Evolutionary conservation across 2,113 vertebrate species (phyloP).

Genomic region (Dicaeum eximium): DNA sequence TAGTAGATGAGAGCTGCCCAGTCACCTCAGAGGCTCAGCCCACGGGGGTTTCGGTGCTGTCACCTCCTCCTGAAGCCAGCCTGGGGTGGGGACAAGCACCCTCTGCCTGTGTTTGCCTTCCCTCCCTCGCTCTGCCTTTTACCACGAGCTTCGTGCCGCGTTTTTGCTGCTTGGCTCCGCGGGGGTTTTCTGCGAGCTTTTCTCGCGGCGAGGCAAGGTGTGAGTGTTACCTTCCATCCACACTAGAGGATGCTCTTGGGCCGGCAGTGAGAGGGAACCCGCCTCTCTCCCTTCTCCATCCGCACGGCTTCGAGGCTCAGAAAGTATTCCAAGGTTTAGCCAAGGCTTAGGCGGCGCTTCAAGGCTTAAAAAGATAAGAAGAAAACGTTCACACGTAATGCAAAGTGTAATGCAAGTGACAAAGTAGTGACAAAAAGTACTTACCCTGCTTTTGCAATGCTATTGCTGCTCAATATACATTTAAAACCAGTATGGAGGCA

Average conservation of each 20-base stretch:
- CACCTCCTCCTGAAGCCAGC: neutral
- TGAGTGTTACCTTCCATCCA: neutral
- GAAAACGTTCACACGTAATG: neutral
- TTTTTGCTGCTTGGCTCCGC: neutral
- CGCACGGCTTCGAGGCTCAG: neutral
- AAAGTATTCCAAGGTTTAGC: neutral
- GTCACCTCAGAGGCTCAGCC: neutral
- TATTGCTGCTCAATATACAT: neutral
- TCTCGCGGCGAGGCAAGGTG: neutral
- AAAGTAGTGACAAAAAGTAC: neutral
- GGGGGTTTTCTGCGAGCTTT: rapidly evolving
- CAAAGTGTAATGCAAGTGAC: neutral
- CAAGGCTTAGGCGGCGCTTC: neutral
- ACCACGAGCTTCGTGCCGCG: rapidly evolving
- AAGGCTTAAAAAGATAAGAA: neutral
- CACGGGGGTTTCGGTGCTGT: neutral
- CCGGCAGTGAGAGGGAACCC: neutral
- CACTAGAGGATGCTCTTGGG: slow-evolving; percentile 67
- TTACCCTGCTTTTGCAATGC: neutral
- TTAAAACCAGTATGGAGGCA: neutral
- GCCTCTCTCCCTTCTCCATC: neutral
- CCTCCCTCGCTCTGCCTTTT: neutral
- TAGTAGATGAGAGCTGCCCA: neutral
- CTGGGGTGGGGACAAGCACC: neutral
- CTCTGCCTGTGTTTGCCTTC: neutral